Evolutionary conservation across 2,797 vertebrate genomes (phyloP).

Genomic region (Sebastes steindachneri): DNA sequence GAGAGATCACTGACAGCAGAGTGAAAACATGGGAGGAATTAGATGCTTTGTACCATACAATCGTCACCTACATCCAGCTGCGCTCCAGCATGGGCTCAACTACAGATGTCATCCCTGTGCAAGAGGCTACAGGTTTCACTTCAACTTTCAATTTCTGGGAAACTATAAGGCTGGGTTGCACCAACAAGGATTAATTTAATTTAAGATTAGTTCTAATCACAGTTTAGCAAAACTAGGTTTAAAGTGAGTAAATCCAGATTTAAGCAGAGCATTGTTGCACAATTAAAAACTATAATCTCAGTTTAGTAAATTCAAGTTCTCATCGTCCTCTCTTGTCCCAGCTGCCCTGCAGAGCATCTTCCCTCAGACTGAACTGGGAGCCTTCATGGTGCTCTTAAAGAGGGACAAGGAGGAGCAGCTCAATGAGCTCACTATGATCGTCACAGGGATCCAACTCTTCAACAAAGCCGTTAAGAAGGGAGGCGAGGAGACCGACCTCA

Average conservation of each 20-base stretch:
- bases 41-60: constrained; percentile 84
- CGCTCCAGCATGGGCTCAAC: constrained; percentile 87
- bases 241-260: too few relatives aligned
- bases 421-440: constrained; percentile 85
- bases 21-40: constrained; percentile 78
- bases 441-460: constrained; percentile 91
- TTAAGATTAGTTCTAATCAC: too few relatives aligned
- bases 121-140: constrained; percentile 87
- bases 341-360: constrained; percentile 93
- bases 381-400: constrained; percentile 87
- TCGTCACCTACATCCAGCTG: constrained; percentile 86
- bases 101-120: constrained; percentile 78
- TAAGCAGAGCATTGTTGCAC: too few relatives aligned
- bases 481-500: constrained; percentile 78
- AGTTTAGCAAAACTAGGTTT: too few relatives aligned
- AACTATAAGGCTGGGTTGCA: not conserved
- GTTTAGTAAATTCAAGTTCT: not conserved
- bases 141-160: not conserved
- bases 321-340: constrained; percentile 53
- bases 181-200: too few relatives aligned
- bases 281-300: too few relatives aligned
- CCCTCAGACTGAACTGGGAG: constrained; percentile 83
- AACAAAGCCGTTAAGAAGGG: constrained; percentile 86
- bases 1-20: constrained; percentile 86
- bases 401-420: constrained; percentile 90